These are phyloP conservation scores for Eremobia ochroleuca DNA, from an alignment of 2,888 invertebrate species.

Conservation along the genomic window DNA sequence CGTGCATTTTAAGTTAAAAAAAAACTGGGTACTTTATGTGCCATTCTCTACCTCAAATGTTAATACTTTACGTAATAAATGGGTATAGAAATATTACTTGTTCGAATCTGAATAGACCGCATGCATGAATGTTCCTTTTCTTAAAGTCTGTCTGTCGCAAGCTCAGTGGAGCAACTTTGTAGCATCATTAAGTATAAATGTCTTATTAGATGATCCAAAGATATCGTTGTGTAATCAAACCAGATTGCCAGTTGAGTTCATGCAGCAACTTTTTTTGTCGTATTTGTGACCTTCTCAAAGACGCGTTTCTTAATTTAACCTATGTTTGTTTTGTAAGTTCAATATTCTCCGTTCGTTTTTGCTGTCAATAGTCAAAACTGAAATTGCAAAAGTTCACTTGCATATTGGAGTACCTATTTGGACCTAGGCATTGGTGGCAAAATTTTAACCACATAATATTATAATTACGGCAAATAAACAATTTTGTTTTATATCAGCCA, in stretches of 20 bases:
- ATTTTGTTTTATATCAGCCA: slow-evolving; percentile 20
- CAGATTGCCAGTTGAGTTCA: slow-evolving; percentile 71
- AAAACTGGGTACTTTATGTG: not conserved
- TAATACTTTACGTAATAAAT: not conserved
- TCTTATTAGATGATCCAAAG: slow-evolving; percentile 53
- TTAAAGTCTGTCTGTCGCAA: slow-evolving; percentile 56
- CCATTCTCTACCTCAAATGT: not conserved
- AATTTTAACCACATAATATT: not conserved
- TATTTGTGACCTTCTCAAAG: slow-evolving; percentile 43
- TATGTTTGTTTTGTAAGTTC: slow-evolving; percentile 30
- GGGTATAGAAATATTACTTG: slow-evolving; percentile 6
- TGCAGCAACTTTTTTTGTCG: slow-evolving; percentile 43
- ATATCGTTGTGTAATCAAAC: slow-evolving; percentile 75
- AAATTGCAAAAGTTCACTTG: slow-evolving; percentile 11
- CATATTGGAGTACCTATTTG: not conserved
- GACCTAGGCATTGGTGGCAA: not conserved
- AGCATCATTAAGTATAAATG: slow-evolving; percentile 53
- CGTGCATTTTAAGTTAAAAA: not conserved
- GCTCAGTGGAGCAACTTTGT: slow-evolving; percentile 49
- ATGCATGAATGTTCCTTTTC: slow-evolving; percentile 28
- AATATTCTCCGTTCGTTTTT: not conserved
- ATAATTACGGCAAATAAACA: not conserved
- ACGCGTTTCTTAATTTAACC: slow-evolving; percentile 28
- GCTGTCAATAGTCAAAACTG: not conserved
- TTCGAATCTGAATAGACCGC: not conserved